Evolutionary conservation across 2,113 vertebrate species (phyloP).

Genomic region (Alligator mississippiensis): DNA sequence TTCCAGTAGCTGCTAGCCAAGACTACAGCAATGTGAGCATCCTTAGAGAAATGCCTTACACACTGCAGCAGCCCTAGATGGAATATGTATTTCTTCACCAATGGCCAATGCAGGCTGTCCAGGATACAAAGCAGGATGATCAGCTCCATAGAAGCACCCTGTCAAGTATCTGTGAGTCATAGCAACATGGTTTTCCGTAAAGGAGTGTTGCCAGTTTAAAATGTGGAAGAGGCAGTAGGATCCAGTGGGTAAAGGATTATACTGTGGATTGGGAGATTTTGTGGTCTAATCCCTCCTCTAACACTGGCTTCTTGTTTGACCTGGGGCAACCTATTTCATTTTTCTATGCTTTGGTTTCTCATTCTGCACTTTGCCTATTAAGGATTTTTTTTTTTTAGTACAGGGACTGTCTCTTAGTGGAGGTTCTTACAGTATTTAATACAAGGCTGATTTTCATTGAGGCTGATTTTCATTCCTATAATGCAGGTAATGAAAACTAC

Average conservation of each 20-base stretch:
- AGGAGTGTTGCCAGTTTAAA: background rate
- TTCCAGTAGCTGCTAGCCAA: background rate
- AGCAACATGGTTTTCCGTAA: background rate
- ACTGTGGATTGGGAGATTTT: background rate
- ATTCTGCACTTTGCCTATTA: background rate
- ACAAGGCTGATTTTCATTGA: background rate
- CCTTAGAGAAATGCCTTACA: background rate
- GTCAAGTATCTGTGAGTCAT: background rate
- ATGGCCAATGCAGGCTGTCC: background rate
- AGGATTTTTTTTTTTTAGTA: background rate
- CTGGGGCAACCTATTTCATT: background rate
- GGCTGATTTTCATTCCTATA: background rate
- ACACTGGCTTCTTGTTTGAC: background rate
- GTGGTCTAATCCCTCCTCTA: fast-evolving
- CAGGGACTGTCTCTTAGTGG: fast-evolving
- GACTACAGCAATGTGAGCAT: background rate
- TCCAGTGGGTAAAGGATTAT: background rate
- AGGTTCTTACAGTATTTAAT: background rate
- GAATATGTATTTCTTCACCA: background rate
- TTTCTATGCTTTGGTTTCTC: background rate
- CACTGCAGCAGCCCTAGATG: background rate
- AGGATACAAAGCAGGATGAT: background rate
- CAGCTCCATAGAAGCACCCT: background rate
- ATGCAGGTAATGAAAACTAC: background rate
- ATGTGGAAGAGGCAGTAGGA: background rate